phyloP scores from a whole-genome alignment of 2,113 vertebrate genomes.

The Tor tambroides region DNA sequence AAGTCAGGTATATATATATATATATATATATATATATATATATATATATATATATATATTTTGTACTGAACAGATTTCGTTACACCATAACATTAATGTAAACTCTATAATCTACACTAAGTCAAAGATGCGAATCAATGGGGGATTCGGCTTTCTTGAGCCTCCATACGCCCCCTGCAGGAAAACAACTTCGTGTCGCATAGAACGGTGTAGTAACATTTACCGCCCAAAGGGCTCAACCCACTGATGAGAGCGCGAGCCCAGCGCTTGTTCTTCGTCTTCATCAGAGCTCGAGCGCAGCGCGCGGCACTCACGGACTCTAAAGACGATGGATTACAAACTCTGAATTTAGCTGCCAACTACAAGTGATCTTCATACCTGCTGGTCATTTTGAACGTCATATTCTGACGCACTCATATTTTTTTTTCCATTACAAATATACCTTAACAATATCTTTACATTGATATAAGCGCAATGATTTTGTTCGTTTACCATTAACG shows the following conservation, averaged over 20 bases:
- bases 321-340: constrained; percentile 39
- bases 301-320: neutral
- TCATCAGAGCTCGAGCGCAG: constrained; percentile 19
- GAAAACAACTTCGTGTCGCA: neutral
- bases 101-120: neutral
- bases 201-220: neutral
- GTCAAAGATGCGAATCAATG: too few species aligned
- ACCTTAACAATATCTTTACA: neutral
- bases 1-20: too few species aligned
- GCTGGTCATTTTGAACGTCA: neutral
- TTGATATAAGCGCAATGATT: constrained; percentile 13
- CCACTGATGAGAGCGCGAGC: constrained; percentile 15
- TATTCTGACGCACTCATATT: neutral
- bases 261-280: neutral
- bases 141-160: neutral
- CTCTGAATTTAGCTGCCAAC: constrained; percentile 8
- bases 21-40: too few species aligned
- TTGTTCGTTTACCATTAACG: neutral
- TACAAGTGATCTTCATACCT: neutral
- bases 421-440: neutral
- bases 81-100: neutral
- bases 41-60: too few species aligned
- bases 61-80: neutral
- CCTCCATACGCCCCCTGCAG: constrained; percentile 9
- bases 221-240: neutral